Conservation (phyloP, 1,140 invertebrate genomes). For the Alviniconcha marisindica region DNA sequence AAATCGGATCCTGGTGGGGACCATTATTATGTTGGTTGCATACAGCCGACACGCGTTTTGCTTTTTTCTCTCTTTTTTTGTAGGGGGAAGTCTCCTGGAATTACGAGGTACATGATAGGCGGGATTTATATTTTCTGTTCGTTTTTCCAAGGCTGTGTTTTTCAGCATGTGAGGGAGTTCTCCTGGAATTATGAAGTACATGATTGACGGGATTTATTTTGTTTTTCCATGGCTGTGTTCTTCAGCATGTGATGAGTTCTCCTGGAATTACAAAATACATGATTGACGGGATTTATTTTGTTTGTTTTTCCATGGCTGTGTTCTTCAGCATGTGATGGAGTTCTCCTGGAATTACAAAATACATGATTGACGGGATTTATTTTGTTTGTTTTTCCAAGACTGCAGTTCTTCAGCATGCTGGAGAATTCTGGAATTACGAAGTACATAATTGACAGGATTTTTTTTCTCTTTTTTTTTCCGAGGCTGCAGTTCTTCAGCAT, state of each 20-base stretch:
- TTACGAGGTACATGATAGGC: too few species aligned
- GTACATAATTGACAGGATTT: not conserved
- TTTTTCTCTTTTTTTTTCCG: not conserved
- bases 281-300: too few species aligned
- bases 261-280: too few species aligned
- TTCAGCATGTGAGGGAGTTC: not conserved
- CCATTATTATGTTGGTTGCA: too few species aligned
- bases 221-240: too few species aligned
- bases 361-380: not conserved
- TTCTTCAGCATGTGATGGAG: not conserved
- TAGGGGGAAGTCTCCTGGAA: too few species aligned
- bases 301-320: not conserved
- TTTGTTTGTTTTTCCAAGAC: not conserved
- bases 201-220: not conserved
- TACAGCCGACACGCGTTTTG: too few species aligned
- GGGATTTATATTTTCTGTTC: too few species aligned
- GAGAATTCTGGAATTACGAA: not conserved
- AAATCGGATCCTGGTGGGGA: too few species aligned
- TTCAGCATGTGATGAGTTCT: too few species aligned
- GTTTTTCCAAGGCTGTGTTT: not conserved
- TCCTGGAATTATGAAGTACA: not conserved
- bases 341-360: not conserved
- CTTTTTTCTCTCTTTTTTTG: too few species aligned
- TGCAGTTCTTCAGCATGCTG: not conserved
- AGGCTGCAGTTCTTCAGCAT: not conserved